Evolutionary conservation across 2,113 vertebrate species (phyloP).

Genomic region (Pluvianellus socialis): DNA sequence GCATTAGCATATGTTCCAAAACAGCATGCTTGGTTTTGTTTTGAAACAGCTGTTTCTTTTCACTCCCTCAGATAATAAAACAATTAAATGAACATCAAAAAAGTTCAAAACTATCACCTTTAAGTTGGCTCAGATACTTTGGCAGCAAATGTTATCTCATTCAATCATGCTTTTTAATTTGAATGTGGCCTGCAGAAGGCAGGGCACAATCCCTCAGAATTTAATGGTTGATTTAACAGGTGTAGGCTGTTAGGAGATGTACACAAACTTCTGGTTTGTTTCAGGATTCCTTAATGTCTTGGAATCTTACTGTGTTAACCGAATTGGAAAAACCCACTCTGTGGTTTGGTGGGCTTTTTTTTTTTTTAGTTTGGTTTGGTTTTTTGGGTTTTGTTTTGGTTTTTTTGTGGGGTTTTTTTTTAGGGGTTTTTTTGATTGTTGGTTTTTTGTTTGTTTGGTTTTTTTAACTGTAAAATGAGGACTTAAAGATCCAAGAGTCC

Average conservation of each 20-base stretch:
- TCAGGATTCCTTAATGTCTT: neutral
- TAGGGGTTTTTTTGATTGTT: no score
- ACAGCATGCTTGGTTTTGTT: neutral
- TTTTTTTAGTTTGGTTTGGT: no score
- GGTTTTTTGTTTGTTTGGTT: no score
- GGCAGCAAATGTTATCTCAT: neutral
- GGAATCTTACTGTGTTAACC: neutral
- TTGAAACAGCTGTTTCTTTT: neutral
- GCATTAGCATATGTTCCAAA: neutral
- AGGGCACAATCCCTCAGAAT: neutral
- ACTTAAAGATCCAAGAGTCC: neutral
- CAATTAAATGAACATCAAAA: neutral
- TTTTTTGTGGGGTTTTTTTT: no score
- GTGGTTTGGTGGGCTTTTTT: no score
- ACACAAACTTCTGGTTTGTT: neutral
- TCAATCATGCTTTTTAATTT: neutral
- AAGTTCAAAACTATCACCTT: neutral
- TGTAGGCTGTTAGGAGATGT: neutral
- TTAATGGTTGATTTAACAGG: neutral
- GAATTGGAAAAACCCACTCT: no score
- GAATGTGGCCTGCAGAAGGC: neutral
- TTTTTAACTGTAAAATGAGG: neutral
- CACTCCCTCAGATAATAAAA: neutral
- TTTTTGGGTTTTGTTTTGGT: no score
- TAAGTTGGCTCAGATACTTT: neutral